Conservation (phyloP, 1,140 invertebrate species). For the Drosophila equinoxialis region DNA sequence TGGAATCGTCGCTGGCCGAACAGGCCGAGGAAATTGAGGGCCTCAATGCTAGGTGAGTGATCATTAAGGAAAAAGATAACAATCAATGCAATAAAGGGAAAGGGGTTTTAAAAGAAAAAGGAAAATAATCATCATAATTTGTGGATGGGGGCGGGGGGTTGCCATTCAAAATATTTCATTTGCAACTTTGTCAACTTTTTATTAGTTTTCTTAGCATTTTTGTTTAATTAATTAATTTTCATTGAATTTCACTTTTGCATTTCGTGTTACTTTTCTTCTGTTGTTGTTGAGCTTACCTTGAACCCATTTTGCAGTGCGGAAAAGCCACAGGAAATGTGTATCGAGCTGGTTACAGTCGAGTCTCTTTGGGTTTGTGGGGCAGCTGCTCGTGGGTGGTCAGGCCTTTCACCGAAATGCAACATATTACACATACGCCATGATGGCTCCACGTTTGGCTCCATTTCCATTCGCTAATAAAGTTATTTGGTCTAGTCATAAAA, state of each 20-base stretch:
- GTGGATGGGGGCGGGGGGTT: no score
- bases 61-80: conserved; percentile 57
- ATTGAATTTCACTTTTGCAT: conserved; percentile 53
- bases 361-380: conserved; percentile 79
- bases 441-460: conserved; percentile 27
- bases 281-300: conserved; percentile 52
- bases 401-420: conserved; percentile 66
- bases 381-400: conserved; percentile 67
- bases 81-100: conserved; percentile 15
- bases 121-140: no score
- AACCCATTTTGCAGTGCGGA: conserved; percentile 54
- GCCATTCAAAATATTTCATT: no score
- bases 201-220: background rate
- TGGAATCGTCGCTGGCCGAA: conserved; percentile 96
- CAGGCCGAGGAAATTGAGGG: conserved; percentile 98
- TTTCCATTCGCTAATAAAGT: conserved; percentile 70
- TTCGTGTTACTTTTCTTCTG: background rate
- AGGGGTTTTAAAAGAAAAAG: no score
- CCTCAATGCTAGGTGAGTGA: conserved; percentile 95
- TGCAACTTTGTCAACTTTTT: no score
- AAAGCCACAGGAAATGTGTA: conserved; percentile 42
- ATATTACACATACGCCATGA: conserved; percentile 48
- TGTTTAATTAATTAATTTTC: background rate
- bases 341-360: conserved; percentile 13
- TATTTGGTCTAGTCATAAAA: conserved; percentile 69